Percentiles rank a stretch among this genome's conserved stretches.
These are phyloP conservation scores for Pammene aurita DNA, from an alignment of 2,888 invertebrate species.

Conservation along the genomic window DNA sequence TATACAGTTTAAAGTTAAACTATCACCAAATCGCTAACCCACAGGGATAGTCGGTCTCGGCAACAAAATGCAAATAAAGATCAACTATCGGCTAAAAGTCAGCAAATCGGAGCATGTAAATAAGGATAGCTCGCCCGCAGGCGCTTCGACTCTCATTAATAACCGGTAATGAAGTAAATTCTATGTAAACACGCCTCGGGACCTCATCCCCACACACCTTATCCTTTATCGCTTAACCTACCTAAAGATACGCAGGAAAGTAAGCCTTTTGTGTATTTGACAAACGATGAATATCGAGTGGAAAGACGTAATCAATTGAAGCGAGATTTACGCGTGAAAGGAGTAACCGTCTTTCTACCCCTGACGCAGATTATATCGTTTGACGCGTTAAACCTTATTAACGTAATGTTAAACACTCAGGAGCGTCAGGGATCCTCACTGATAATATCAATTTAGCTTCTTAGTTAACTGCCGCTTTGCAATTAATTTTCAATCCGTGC, in stretches of 20 bases:
- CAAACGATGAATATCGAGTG: conserved; percentile 54
- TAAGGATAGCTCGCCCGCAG: conserved; percentile 62
- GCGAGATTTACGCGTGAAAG: conserved; percentile 65
- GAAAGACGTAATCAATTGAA: conserved; percentile 53
- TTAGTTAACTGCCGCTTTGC: conserved; percentile 33
- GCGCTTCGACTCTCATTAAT: conserved; percentile 73
- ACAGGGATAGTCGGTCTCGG: conserved; percentile 5
- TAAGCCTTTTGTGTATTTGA: conserved; percentile 57
- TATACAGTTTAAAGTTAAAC: conserved; percentile 33
- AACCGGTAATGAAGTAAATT: conserved; percentile 78
- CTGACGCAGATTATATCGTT: conserved; percentile 67
- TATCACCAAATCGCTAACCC: conserved; percentile 23
- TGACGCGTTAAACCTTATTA: conserved; percentile 67
- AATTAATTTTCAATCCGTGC: conserved; percentile 25
- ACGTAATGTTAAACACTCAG: conserved; percentile 55
- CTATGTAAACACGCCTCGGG: conserved; percentile 76
- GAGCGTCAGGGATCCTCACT: conserved; percentile 44
- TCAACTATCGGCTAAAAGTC: conserved; percentile 51
- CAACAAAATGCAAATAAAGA: conserved; percentile 25
- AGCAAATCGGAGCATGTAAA: conserved; percentile 62
- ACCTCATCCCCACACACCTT: conserved; percentile 67
- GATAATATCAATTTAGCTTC: conserved; percentile 40
- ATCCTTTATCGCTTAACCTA: conserved; percentile 65
- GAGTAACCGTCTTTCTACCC: conserved; percentile 63
- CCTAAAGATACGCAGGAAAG: conserved; percentile 55